Percentiles rank a stretch among this genome's conserved stretches.
Evolutionary conservation across 2,797 vertebrate species (phyloP).

Genomic region (Sorex maritimensis): DNA sequence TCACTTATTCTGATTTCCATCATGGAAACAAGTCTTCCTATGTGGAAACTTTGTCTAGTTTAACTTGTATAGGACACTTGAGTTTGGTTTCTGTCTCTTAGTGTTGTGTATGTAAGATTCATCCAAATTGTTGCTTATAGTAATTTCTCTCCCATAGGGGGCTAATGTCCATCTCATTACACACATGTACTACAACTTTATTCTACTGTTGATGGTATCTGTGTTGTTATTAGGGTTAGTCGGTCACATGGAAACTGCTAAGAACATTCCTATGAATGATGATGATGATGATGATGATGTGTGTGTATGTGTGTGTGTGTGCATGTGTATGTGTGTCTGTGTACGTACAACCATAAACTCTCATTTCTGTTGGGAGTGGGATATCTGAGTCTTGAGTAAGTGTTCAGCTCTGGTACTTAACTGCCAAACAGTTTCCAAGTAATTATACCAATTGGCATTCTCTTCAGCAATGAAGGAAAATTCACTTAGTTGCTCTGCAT

Average conservation of each 20-base stretch:
- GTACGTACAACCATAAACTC: no score
- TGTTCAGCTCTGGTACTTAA: background rate
- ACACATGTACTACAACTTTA: no score
- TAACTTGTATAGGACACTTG: background rate
- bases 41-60: fast-evolving
- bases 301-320: background rate
- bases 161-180: no score
- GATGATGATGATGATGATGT: no score
- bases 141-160: background rate
- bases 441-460: no score
- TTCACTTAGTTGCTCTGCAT: background rate
- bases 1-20: background rate
- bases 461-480: fast-evolving
- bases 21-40: background rate
- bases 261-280: background rate
- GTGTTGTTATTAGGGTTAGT: background rate
- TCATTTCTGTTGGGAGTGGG: background rate
- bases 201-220: background rate
- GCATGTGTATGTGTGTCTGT: no score
- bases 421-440: background rate
- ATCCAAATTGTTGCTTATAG: background rate
- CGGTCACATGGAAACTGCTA: no score
- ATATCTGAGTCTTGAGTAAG: background rate
- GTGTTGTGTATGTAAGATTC: fast-evolving
- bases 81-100: background rate